These are phyloP conservation scores for Zosterops hypoxanthus DNA, from an alignment of 2,113 vertebrate species.

Conservation along the genomic window DNA sequence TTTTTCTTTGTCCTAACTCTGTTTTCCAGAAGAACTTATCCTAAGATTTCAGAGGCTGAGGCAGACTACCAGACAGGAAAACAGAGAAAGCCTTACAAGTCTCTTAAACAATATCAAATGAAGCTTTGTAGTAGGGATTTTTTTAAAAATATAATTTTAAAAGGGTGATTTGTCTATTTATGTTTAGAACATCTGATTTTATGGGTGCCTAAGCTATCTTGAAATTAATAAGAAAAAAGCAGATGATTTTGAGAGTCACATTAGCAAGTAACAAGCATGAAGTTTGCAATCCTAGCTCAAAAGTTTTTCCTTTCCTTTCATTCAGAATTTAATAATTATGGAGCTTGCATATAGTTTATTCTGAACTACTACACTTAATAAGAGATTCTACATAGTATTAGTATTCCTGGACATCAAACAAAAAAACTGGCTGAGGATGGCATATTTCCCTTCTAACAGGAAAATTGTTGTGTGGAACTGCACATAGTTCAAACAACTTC, in stretches of 20 bases:
- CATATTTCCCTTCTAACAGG: constrained; percentile 66
- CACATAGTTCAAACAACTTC: constrained; percentile 70
- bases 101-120: neutral
- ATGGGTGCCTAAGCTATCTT: neutral
- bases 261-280: neutral
- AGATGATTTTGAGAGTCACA: neutral
- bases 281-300: neutral
- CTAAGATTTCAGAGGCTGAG: constrained; percentile 14
- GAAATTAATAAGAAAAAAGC: neutral
- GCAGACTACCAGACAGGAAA: neutral
- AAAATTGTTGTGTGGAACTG: constrained; percentile 66
- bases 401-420: constrained; percentile 68
- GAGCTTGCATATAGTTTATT: constrained; percentile 35
- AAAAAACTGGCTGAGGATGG: constrained; percentile 65
- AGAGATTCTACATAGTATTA: constrained; percentile 17
- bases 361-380: constrained; percentile 34
- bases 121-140: neutral
- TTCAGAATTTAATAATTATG: constrained; percentile 30
- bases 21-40: neutral
- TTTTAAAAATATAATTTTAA: neutral
- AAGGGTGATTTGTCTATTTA: neutral
- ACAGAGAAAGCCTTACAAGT: neutral
- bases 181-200: neutral
- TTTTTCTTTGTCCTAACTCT: constrained; percentile 14
- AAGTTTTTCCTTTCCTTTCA: neutral